Percentiles rank a stretch among this genome's conserved stretches.
phyloP scores from a whole-genome alignment of 2,113 vertebrate genomes.

The Sylvietta virens region DNA sequence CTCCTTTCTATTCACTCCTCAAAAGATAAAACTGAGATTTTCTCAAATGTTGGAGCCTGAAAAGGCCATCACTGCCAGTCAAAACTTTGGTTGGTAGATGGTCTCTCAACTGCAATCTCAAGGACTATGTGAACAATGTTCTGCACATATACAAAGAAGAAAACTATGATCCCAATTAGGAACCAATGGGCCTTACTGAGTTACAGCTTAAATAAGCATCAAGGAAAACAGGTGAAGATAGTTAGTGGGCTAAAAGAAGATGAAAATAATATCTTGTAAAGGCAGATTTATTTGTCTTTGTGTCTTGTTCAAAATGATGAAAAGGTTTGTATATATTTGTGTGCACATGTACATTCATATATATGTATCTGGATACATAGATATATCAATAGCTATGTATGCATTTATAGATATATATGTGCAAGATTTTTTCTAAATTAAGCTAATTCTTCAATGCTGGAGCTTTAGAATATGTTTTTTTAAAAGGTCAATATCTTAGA shows the following conservation, averaged over 20 bases:
- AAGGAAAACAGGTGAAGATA: background rate
- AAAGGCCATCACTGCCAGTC: background rate
- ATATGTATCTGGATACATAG: background rate
- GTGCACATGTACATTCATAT: background rate
- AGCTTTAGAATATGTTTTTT: background rate
- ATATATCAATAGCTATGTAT: background rate
- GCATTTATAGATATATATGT: background rate
- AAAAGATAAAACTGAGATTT: background rate
- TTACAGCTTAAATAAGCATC: background rate
- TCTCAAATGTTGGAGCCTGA: background rate
- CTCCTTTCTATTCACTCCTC: background rate
- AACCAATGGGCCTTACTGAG: background rate
- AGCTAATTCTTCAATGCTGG: background rate
- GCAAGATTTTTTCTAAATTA: background rate
- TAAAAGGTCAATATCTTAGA: background rate
- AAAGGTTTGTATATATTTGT: background rate
- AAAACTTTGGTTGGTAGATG: background rate
- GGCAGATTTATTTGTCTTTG: background rate
- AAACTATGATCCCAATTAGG: background rate
- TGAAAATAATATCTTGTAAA: background rate
- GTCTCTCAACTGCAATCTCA: background rate
- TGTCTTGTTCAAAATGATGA: background rate
- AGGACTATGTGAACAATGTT: background rate
- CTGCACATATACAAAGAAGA: background rate
- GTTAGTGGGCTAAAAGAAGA: background rate